Base-by-base conservation (phyloP, 2,888 invertebrate species). In the Tetramorium bicarinatum region DNA sequence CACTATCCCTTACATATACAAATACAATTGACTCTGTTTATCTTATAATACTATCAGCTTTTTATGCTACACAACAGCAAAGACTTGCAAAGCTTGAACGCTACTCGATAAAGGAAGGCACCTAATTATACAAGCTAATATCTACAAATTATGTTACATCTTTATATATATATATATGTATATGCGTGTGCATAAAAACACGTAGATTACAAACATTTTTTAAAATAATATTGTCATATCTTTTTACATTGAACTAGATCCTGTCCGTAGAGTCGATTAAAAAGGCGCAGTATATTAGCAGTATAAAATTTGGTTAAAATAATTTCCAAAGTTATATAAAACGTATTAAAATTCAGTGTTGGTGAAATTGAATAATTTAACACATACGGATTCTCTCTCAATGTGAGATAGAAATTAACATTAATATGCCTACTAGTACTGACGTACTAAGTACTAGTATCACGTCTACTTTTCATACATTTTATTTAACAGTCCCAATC, bases 31-130 rank as follows among this genome's bases (percentile, higher is more conserved):
- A 88, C 90, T 87, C 69, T 64, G 80, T 84, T 86, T 74, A 62
- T 85, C 76, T 88, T 74, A 66, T 72, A 82, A 87, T 82, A 82
- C 74, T 84, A 76, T 59, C 76, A 47, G 72, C 81, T 85, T 85
- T 34, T 67, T 85, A 77, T 74, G 69, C 82, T 87, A 85, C 64
- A 84, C 56, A 83, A 90, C 80, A 88, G 85, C 56, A 85, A 81
- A 87, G 85, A 90, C 87, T 64, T 47, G 90, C 88, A 69, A 91
- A 89, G 85, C 89, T 86, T 88, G 87, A 90, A 84, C 62, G 87
- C 87, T 89, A 87, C 87, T 89, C 89, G 87, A 90, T 92, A 84
- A 89, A 93, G 89, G 91, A 93, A 94, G 94, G 94, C 93, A 94
- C 94, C 94, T 94, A 94, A 92, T 92, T 87, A 91, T 91, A 87